phyloP scores from a whole-genome alignment of 2,888 invertebrate genomes.

The Drosophila nr. medialis region DNA sequence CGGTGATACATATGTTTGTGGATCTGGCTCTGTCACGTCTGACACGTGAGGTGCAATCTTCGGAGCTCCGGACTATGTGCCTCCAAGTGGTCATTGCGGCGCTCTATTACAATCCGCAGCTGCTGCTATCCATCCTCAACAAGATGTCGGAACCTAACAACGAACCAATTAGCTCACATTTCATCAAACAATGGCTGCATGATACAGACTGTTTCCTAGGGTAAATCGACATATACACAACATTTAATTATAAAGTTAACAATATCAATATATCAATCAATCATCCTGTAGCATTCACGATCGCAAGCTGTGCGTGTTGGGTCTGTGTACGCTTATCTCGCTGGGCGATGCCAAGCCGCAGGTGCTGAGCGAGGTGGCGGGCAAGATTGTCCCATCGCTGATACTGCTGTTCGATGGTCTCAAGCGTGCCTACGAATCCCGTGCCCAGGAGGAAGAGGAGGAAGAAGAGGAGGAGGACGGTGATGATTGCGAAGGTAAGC shows the following conservation, averaged over 20 bases:
- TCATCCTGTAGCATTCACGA: conserved; percentile 90
- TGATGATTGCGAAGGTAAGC: too few species aligned
- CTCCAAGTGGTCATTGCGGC: conserved; percentile 97
- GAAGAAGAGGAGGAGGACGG: too few species aligned
- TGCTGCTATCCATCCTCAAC: conserved; percentile 93
- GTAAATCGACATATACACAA: conserved; percentile 84
- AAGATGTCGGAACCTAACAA: conserved; percentile 89
- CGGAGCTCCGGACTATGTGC: conserved; percentile 96
- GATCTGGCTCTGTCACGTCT: conserved; percentile 95
- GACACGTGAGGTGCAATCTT: conserved; percentile 95
- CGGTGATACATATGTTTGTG: conserved; percentile 95
- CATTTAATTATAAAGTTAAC: conserved; percentile 1
- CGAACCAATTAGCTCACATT: conserved; percentile 94
- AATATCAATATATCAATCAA: conserved; percentile 36
- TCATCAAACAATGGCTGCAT: conserved; percentile 98
- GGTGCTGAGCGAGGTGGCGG: conserved; percentile 90
- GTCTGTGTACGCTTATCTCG: conserved; percentile 94
- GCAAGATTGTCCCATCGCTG: conserved; percentile 94
- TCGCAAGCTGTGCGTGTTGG: conserved; percentile 96
- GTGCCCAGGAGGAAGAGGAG: conserved; percentile 92
- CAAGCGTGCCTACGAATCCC: conserved; percentile 95
- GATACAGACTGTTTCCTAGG: conserved; percentile 98
- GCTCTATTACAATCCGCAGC: conserved; percentile 94
- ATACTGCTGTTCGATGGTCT: conserved; percentile 96
- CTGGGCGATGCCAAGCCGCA: conserved; percentile 91